Evolutionary conservation across 1,140 invertebrate genomes (phyloP), one percentile per base, ranked within the genome.

Genomic region (Drosophila grimshawi): DNA sequence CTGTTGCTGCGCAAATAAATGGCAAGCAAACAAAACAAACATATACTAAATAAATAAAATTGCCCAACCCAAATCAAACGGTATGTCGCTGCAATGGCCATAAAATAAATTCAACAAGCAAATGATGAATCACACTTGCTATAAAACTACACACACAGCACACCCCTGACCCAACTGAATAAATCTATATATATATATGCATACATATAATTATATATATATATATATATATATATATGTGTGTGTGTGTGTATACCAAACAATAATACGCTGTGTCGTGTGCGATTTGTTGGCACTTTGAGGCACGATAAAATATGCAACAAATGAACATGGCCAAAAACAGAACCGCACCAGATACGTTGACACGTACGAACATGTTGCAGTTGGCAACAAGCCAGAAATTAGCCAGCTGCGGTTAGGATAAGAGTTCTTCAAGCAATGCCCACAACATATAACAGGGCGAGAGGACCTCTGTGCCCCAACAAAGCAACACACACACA

Each of bases 271-370:
- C 33, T 45, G 4, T 71, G 76, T 73, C 55, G 59, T 63, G 61
- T 60, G 55, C 73, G 78, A 76, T 78, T 81, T 75, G 74, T 53
- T 74, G 74, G 68, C 68, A 71, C 78, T 78, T 78, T 56, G 53
- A 37, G 43, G 61, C 49, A 78, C 60, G 62, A 63, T 68, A 51
- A 80, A 80, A 81, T 81, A 70, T 85, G 81, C 81, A 86, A 86
- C 81, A 85, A 80, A 75, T 86, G 86, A 85, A 86, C 78, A 85
- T 63, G 48, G 49, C 65, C 60, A 52, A 62, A 57, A 51, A 55
- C 46, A 65, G 56, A 46, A 55, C 64, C 65, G 45, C 62, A 64
- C 10, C 19, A 37, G 33, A 35, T 33, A 63, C 60, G 35, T 37
- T 51, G 57, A 35, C 56, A 51, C 11, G 8, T 65, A 59, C 32